Percentiles rank a stretch among this genome's conserved stretches.
Evolutionary conservation across 2,113 vertebrate species (phyloP).

Genomic region (Apteryx owenii): DNA sequence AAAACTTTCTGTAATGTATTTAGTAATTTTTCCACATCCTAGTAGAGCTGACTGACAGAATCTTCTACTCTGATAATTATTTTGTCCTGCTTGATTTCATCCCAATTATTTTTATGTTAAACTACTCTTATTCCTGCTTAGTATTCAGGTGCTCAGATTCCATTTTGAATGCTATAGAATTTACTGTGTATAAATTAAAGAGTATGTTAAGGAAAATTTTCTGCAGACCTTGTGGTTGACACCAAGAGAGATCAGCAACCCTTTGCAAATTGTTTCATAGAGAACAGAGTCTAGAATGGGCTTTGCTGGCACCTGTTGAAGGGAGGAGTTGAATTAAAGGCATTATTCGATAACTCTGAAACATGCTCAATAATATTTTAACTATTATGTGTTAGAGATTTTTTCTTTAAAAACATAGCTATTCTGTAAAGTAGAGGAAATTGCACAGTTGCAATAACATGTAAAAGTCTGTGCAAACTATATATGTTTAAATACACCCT

Average conservation of each 20-base stretch:
- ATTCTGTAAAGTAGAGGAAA: neutral
- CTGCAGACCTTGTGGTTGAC: neutral
- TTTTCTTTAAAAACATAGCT: neutral
- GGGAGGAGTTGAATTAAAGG: neutral
- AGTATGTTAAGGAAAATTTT: neutral
- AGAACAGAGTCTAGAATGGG: neutral
- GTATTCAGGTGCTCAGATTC: neutral
- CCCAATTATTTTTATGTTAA: neutral
- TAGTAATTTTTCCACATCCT: neutral
- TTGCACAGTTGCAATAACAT: neutral
- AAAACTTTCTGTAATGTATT: neutral
- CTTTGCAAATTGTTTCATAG: neutral
- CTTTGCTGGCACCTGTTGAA: neutral
- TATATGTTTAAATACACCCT: neutral
- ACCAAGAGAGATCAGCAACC: neutral
- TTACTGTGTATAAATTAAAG: neutral
- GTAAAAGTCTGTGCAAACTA: neutral
- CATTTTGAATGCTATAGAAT: neutral
- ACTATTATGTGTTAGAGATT: neutral
- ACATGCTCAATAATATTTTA: neutral
- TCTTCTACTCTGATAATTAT: neutral
- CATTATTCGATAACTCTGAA: neutral
- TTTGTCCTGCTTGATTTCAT: neutral
- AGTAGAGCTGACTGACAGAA: neutral
- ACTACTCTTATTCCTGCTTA: neutral